These are phyloP conservation scores for Coptotermes formosanus DNA, from an alignment of 1,140 invertebrate species.

Conservation along the genomic window DNA sequence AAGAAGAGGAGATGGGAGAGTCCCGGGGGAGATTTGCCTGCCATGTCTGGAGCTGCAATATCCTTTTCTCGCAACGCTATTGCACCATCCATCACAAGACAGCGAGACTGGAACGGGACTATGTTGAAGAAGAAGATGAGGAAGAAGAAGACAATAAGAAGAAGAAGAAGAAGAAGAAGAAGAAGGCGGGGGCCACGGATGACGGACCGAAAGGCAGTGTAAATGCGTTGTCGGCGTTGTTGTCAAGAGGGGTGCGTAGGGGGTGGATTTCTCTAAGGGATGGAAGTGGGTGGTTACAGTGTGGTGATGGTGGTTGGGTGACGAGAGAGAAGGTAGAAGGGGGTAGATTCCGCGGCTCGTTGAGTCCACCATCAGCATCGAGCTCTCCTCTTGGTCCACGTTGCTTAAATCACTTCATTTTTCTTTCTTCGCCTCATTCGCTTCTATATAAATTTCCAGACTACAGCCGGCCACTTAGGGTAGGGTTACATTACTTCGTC, in stretches of 20 bases:
- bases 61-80: neutral
- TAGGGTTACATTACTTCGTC: too few relatives aligned
- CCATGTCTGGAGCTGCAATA: neutral
- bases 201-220: neutral
- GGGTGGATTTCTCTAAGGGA: neutral
- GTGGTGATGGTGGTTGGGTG: neutral
- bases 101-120: neutral
- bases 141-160: neutral
- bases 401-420: neutral
- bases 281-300: neutral
- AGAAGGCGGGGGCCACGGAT: neutral
- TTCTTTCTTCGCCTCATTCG: neutral
- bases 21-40: slow-evolving; percentile 5
- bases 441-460: neutral
- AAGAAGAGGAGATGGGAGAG: neutral
- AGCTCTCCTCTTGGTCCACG: neutral
- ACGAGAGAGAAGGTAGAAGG: neutral
- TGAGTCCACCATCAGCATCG: neutral
- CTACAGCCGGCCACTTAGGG: neutral
- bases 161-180: neutral
- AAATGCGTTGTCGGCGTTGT: too few relatives aligned
- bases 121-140: neutral
- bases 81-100: slow-evolving; percentile 17
- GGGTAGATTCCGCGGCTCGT: neutral
- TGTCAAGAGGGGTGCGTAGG: too few relatives aligned